Evolutionary conservation across 2,113 vertebrate genomes (phyloP).

Genomic region (Rousettus leschenaultii): DNA sequence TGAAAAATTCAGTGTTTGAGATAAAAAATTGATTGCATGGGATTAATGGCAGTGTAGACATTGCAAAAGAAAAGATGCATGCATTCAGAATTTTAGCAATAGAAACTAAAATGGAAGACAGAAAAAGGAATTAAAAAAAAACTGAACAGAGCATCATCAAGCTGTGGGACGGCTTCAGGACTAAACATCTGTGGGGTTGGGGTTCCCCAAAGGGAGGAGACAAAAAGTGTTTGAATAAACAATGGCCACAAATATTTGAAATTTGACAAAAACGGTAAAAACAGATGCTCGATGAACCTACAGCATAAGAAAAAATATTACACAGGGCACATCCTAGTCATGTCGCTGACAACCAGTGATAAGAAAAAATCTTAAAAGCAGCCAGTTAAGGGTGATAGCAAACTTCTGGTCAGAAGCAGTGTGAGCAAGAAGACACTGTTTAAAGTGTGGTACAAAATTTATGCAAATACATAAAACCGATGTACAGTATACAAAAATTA

Average conservation of each 20-base stretch:
- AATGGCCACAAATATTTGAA: background rate
- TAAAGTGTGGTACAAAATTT: background rate
- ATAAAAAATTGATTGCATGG: background rate
- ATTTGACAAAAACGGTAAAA: background rate
- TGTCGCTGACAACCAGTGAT: background rate
- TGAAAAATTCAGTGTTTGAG: background rate
- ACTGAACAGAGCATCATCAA: background rate
- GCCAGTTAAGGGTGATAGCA: background rate
- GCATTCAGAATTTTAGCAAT: background rate
- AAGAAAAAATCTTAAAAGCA: background rate
- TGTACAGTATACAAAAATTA: background rate
- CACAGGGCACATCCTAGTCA: background rate
- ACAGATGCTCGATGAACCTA: background rate
- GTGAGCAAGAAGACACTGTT: background rate
- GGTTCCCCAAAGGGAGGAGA: background rate
- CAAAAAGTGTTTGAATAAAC: background rate
- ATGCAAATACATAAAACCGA: background rate
- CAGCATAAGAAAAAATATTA: background rate
- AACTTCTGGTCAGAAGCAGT: background rate
- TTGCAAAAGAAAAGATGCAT: background rate
- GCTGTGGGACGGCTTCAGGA: background rate
- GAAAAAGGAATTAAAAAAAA: background rate
- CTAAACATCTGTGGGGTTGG: background rate
- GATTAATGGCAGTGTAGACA: background rate
- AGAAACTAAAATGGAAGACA: background rate